phyloP scores from a whole-genome alignment of 2,888 invertebrate genomes.

The Chaitophorus viminalis region DNA sequence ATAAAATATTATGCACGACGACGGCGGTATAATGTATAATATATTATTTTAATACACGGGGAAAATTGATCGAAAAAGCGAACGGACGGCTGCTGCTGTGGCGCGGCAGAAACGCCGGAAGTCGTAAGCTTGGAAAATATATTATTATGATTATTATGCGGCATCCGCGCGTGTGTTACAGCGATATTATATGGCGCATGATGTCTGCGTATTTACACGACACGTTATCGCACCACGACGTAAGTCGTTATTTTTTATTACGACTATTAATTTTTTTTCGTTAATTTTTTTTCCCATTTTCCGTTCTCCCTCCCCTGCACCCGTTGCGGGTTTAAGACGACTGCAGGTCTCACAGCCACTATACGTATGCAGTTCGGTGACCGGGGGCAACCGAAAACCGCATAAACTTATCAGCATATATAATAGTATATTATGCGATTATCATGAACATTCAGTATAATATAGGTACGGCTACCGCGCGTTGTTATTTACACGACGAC shows the following conservation, averaged over 20 bases:
- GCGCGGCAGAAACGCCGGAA: neutral
- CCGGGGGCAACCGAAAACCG: neutral
- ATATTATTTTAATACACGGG: neutral
- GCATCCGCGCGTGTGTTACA: neutral
- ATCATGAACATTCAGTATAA: no score
- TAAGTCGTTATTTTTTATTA: slow-evolving; percentile 1
- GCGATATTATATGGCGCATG: neutral
- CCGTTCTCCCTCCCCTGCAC: neutral
- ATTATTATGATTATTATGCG: neutral
- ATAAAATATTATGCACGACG: neutral
- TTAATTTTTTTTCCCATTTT: neutral
- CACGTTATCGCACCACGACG: neutral
- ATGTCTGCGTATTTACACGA: neutral
- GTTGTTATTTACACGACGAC: neutral
- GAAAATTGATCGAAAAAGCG: neutral
- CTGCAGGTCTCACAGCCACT: no score
- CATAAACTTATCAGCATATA: neutral
- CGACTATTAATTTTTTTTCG: neutral
- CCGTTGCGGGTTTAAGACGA: no score
- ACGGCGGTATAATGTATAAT: neutral
- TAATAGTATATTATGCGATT: no score
- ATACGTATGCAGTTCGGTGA: neutral
- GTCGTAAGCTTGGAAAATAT: neutral
- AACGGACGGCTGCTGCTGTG: neutral
- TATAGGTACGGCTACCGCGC: no score